A percentile compares a stretch with the other conserved stretches of the same genome.
Evolutionary conservation across 1,140 invertebrate species (phyloP).

Genomic region (Drosophila oshimai): DNA sequence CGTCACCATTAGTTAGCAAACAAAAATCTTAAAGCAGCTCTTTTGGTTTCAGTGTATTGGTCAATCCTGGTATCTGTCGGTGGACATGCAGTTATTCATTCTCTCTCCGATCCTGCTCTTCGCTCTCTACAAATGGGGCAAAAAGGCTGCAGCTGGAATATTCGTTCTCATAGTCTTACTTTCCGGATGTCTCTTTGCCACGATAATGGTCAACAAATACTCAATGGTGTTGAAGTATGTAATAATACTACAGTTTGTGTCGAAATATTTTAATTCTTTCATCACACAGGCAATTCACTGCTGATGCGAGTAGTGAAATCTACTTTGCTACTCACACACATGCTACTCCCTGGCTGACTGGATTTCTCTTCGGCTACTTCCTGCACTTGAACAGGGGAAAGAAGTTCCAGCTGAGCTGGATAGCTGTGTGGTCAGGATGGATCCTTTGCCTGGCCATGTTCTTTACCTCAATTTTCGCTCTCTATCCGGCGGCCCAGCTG

Average conservation of each 20-base stretch:
- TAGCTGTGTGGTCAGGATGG: slow-evolving; percentile 46
- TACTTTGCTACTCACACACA: slow-evolving; percentile 54
- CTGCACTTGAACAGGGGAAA: slow-evolving; percentile 35
- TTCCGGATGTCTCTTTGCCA: slow-evolving; percentile 44
- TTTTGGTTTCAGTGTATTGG: slow-evolving; percentile 89
- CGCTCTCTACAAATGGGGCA: slow-evolving; percentile 85
- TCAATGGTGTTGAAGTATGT: slow-evolving; percentile 29
- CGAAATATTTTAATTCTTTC: no score
- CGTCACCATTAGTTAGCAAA: no score
- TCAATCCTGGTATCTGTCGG: slow-evolving; percentile 93
- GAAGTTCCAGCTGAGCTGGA: slow-evolving; percentile 11
- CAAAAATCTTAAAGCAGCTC: no score
- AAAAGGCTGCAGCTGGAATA: slow-evolving; percentile 44
- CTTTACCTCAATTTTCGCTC: slow-evolving; percentile 60
- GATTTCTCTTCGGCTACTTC: slow-evolving; percentile 58
- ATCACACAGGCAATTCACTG: background rate
- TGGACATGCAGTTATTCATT: slow-evolving; percentile 92
- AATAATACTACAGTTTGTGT: no score
- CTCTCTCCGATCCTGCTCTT: slow-evolving; percentile 89
- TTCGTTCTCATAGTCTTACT: slow-evolving; percentile 32
- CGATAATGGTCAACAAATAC: slow-evolving; percentile 43
- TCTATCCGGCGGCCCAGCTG: slow-evolving; percentile 57
- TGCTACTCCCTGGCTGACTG: slow-evolving; percentile 57
- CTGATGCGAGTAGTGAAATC: background rate
- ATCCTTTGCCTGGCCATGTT: slow-evolving; percentile 55